These are phyloP conservation scores for Phoxinus dragarum DNA, from an alignment of 2,797 vertebrate genomes.

Conservation along the genomic window DNA sequence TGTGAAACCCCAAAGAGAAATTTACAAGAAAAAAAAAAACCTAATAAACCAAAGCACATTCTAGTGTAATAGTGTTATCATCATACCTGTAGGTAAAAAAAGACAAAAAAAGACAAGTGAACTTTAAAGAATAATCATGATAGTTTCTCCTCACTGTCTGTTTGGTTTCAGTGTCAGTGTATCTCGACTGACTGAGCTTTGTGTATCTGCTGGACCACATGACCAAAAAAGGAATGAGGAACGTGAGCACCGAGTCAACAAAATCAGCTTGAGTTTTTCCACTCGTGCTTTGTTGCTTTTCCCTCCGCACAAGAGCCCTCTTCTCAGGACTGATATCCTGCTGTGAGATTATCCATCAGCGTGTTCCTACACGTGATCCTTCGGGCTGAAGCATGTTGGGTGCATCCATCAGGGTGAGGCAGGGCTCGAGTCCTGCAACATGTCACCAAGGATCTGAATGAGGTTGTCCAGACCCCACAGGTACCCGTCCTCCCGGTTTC, in stretches of 20 bases:
- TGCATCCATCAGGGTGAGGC: conserved; percentile 58
- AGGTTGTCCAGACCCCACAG: conserved; percentile 90
- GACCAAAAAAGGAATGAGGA: neutral
- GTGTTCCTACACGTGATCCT: conserved; percentile 8
- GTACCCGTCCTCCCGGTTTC: conserved; percentile 91
- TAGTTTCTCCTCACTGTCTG: neutral
- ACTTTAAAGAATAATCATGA: conserved; percentile 15
- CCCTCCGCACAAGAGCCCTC: neutral
- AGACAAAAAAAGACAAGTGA: conserved; percentile 41
- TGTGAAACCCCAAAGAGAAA: conserved; percentile 62
- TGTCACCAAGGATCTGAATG: conserved; percentile 76
- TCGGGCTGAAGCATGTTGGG: conserved; percentile 45
- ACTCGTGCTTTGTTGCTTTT: neutral
- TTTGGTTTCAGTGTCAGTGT: conserved; percentile 32
- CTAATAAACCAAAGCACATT: conserved; percentile 43
- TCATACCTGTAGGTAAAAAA: conserved; percentile 43
- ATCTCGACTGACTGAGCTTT: conserved; percentile 16
- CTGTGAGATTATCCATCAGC: neutral
- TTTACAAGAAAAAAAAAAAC: neutral
- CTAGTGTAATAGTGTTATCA: conserved; percentile 81
- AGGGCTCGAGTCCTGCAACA: conserved; percentile 62
- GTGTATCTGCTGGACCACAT: neutral
- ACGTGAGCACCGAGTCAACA: neutral
- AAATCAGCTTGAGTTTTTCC: conserved; percentile 1
- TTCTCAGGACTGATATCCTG: neutral